Base-by-base conservation (phyloP, 2,888 invertebrate genomes). In the Rhingia campestris region DNA sequence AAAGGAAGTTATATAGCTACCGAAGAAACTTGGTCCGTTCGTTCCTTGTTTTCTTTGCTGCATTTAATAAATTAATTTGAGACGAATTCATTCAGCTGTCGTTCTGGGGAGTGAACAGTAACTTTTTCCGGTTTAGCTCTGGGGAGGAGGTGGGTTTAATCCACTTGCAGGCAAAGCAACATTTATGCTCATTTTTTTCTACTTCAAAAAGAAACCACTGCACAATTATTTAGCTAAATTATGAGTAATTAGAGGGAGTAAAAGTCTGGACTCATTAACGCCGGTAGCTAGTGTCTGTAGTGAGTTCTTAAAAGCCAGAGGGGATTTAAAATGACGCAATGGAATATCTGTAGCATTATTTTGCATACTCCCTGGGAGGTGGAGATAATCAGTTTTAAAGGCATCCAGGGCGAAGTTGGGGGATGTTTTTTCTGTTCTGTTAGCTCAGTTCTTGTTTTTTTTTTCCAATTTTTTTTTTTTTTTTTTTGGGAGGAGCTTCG, bases 11-110 rank as follows among this genome's bases (percentile, higher is more conserved):
- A 10, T 7, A 30, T 9, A 30, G 9, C 9, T 5, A 6, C 9
- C 5, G 22, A 2, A 22, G 22, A 22, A 22, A n/a, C 22, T 22
- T 2, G 30, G 10, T 53, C 47, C 59, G 14, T 45, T 45, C 66
- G 69, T 43, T 47, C 72, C 66, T 67, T 43, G 69, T 63, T 45
- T 51, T 67, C 64, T 51, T 56, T 47, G 37, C 58, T 73, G 47
- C 63, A 43, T 63, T 70, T 69, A 59, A 53, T 69, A 84, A n/a
- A 84, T 84, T 74, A 84, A 84, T 80, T 84, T 61, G 54, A 66
- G 45, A 49, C 74, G 41, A 70, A 84, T 84, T 70, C 59, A 69
- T 66, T 54, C 64, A 45, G 56, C 61, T 66, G 72, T 49, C 12
- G 14, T 45, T 4, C 51, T 56, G 58, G 49, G 32, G 1, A 12